Percentiles rank a stretch among this genome's conserved stretches.
Evolutionary conservation across 2,113 vertebrate species (phyloP).

Genomic region (Passer domesticus): DNA sequence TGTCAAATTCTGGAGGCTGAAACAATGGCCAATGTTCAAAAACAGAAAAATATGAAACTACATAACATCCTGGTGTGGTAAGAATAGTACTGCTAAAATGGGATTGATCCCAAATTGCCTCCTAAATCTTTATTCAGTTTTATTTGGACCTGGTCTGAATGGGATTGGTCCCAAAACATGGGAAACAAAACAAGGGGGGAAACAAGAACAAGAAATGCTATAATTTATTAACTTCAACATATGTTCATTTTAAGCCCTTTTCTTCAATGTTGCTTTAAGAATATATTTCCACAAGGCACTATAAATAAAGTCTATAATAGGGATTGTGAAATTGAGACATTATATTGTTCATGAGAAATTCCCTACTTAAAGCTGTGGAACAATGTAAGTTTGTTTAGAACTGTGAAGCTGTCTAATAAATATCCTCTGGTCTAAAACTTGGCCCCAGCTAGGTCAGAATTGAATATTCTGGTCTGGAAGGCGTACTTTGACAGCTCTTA

Average conservation of each 20-base stretch:
- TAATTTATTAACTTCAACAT: not conserved
- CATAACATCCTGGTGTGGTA: not conserved
- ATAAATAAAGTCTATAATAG: not conserved
- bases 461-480: not conserved
- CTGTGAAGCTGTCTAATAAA: not conserved
- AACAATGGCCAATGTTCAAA: not conserved
- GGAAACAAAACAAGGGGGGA: not conserved
- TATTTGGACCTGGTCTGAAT: not conserved
- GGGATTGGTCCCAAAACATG: not conserved
- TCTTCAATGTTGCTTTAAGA: not conserved
- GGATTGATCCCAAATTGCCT: not conserved
- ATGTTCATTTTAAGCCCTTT: not conserved
- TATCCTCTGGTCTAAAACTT: not conserved
- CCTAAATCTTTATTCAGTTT: not conserved
- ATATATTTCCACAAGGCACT: not conserved
- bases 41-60: not conserved
- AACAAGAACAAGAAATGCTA: not conserved
- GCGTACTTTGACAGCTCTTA: not conserved
- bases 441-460: not conserved
- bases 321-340: slow-evolving; percentile 8
- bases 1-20: not conserved
- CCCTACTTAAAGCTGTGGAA: not conserved
- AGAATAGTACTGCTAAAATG: not conserved
- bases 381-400: not conserved
- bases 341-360: not conserved